Conservation (phyloP, 2,113 vertebrate genomes). For the Chaetodon trifascialis region DNA sequence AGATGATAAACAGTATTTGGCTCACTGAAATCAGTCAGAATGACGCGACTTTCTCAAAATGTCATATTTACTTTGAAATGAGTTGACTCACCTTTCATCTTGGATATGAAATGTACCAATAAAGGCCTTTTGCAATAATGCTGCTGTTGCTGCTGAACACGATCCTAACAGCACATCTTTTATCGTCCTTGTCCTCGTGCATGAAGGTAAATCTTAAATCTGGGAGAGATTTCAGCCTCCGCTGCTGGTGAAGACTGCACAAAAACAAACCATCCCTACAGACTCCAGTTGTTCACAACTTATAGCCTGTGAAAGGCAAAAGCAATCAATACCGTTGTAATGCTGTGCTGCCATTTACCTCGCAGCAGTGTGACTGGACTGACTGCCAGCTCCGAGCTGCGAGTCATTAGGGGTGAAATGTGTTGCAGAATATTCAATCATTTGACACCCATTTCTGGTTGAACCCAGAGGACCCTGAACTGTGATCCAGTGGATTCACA, state of each 20-base stretch:
- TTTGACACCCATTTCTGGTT: background rate
- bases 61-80: background rate
- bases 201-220: background rate
- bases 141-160: background rate
- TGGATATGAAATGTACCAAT: conserved; percentile 42
- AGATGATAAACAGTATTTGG: background rate
- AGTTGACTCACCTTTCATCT: conserved; percentile 72
- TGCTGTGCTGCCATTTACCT: conserved; percentile 72
- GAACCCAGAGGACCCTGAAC: conserved; percentile 49
- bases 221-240: background rate
- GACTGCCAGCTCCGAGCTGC: conserved; percentile 33
- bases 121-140: conserved; percentile 21
- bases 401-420: conserved; percentile 40
- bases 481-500: conserved; percentile 15
- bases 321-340: conserved; percentile 71
- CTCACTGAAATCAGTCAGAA: background rate
- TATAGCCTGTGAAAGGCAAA: conserved; percentile 40
- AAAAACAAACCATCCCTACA: conserved; percentile 35
- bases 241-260: conserved; percentile 24
- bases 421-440: conserved; percentile 12
- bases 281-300: conserved; percentile 58
- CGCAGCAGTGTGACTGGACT: conserved; percentile 54
- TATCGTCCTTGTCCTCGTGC: background rate
- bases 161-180: conserved; percentile 27
- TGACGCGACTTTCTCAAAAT: background rate